phyloP scores from a whole-genome alignment of 2,888 invertebrate species.

The Galeruca laticollis region DNA sequence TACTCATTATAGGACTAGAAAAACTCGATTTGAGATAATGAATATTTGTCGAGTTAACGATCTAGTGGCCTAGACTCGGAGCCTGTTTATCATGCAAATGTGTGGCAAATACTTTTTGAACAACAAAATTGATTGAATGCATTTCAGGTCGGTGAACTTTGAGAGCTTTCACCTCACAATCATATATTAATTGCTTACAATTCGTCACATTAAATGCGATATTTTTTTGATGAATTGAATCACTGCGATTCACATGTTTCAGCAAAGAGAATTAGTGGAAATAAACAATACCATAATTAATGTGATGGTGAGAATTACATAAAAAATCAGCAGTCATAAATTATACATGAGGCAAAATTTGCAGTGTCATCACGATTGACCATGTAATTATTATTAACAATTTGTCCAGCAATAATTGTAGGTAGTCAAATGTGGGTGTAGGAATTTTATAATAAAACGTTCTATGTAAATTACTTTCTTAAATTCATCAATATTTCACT shows the following conservation, averaged over 20 bases:
- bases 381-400: not conserved
- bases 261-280: not conserved
- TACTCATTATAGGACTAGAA: not conserved
- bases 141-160: slow-evolving; percentile 31
- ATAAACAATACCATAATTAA: not conserved
- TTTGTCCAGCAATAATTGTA: not conserved
- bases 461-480: too few species aligned
- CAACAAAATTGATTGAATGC: slow-evolving; percentile 37
- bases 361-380: not conserved
- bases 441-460: not conserved
- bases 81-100: slow-evolving; percentile 36
- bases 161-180: slow-evolving; percentile 38
- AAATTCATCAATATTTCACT: too few species aligned
- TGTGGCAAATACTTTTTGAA: slow-evolving; percentile 36
- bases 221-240: not conserved
- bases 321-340: not conserved
- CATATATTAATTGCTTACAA: slow-evolving; percentile 36
- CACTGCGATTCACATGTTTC: not conserved
- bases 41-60: not conserved
- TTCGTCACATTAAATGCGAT: slow-evolving; percentile 21
- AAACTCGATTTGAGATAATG: not conserved
- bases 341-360: not conserved
- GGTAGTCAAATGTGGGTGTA: not conserved
- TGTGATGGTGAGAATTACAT: not conserved
- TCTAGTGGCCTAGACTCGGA: not conserved